phyloP scores from a whole-genome alignment of 1,140 invertebrate species.

The Diabrotica virgifera region DNA sequence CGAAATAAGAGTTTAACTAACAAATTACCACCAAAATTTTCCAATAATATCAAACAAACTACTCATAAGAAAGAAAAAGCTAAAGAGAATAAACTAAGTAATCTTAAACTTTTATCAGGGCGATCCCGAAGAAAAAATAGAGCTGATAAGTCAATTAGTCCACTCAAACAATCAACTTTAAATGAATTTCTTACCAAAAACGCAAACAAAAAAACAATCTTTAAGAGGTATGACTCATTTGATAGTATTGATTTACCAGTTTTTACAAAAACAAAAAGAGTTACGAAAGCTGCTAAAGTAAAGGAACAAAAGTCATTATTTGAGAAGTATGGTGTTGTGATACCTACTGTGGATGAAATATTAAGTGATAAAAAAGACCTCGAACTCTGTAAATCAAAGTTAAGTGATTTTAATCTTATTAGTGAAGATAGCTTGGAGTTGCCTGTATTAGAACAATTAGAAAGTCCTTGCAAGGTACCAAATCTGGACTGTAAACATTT shows the following conservation, averaged over 20 bases:
- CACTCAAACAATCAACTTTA: neutral
- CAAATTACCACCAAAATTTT: too few species aligned
- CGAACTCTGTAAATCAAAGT: constrained; percentile 18
- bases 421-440: constrained; percentile 10
- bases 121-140: too few species aligned
- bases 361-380: constrained; percentile 25
- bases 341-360: constrained; percentile 31
- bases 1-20: too few species aligned
- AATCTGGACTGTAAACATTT: constrained; percentile 34
- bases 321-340: constrained; percentile 26
- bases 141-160: neutral
- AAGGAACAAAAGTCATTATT: constrained; percentile 19
- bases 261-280: neutral
- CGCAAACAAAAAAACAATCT: neutral
- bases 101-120: too few species aligned
- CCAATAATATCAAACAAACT: too few species aligned
- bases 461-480: neutral
- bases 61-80: too few species aligned
- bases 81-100: too few species aligned
- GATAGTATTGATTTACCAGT: constrained; percentile 16
- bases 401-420: constrained; percentile 20
- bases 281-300: constrained; percentile 7
- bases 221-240: constrained; percentile 10
- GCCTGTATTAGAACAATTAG: constrained; percentile 6
- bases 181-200: neutral